A percentile compares a stretch with the other conserved stretches of the same genome.
Conservation (phyloP, 2,888 invertebrate species). For the Luperina nickerlii region DNA sequence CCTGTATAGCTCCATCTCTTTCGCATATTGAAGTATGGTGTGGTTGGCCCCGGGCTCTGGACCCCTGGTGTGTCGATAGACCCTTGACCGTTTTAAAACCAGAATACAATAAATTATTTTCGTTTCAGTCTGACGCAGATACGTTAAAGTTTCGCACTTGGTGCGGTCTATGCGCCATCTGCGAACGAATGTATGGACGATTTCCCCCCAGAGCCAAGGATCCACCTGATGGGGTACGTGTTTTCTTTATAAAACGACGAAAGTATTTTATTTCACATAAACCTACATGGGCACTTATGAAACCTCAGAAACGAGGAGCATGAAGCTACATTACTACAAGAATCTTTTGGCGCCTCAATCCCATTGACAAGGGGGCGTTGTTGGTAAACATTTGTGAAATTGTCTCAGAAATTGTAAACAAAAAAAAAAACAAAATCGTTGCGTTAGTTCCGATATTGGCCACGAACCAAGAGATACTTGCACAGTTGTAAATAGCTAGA, state of each 20-base stretch:
- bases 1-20: neutral
- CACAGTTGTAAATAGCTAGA: neutral
- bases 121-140: slow-evolving; percentile 80
- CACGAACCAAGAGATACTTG: neutral
- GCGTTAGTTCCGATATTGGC: neutral
- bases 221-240: slow-evolving; percentile 92
- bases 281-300: neutral
- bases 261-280: neutral
- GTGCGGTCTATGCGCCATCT: slow-evolving; percentile 94
- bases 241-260: neutral
- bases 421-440: neutral
- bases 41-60: too few relatives aligned
- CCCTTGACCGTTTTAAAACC: neutral
- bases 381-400: neutral
- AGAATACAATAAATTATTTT: slow-evolving; percentile 32
- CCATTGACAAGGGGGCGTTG: neutral
- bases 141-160: slow-evolving; percentile 93
- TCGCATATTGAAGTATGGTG: neutral
- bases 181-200: slow-evolving; percentile 92
- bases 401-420: too few relatives aligned
- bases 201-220: slow-evolving; percentile 91
- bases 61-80: neutral
- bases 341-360: neutral
- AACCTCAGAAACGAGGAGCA: neutral
- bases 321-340: neutral